phyloP scores from a whole-genome alignment of 2,113 vertebrate species.

The Platichthys flesus region DNA sequence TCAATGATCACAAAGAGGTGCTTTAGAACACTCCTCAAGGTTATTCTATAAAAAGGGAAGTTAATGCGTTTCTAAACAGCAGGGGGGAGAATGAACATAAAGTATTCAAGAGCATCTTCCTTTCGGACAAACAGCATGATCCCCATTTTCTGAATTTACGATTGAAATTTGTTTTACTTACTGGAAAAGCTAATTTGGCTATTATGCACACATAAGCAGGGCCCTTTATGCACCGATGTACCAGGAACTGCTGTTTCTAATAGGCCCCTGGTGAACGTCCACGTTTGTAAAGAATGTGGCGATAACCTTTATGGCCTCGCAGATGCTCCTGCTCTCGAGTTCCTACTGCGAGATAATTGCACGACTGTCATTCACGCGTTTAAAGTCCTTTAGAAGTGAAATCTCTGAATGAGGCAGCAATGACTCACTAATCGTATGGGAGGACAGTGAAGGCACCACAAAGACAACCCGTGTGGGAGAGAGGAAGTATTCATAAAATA shows the following conservation, averaged over 20 bases:
- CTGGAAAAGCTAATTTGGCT: background rate
- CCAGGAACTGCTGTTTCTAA: background rate
- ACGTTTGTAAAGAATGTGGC: background rate
- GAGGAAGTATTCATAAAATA: no score
- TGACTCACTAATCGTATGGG: background rate
- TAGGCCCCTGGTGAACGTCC: background rate
- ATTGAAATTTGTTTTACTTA: background rate
- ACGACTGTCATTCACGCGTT: background rate
- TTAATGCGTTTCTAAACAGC: constrained; percentile 17
- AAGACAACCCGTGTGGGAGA: no score
- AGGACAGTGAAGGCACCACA: no score
- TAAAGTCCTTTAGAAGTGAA: background rate
- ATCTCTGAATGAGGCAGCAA: background rate
- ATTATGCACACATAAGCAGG: background rate
- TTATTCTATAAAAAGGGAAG: background rate
- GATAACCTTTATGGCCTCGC: constrained; percentile 9
- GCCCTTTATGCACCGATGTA: background rate
- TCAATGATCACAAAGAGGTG: constrained; percentile 24
- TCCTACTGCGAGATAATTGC: background rate
- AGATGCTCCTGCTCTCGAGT: constrained; percentile 14
- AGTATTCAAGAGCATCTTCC: background rate
- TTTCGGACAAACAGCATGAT: background rate
- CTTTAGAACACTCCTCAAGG: background rate
- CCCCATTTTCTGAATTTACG: background rate
- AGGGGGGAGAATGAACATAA: background rate